Base-by-base conservation (phyloP, 2,797 vertebrate species). In the Sebastes steindachneri region DNA sequence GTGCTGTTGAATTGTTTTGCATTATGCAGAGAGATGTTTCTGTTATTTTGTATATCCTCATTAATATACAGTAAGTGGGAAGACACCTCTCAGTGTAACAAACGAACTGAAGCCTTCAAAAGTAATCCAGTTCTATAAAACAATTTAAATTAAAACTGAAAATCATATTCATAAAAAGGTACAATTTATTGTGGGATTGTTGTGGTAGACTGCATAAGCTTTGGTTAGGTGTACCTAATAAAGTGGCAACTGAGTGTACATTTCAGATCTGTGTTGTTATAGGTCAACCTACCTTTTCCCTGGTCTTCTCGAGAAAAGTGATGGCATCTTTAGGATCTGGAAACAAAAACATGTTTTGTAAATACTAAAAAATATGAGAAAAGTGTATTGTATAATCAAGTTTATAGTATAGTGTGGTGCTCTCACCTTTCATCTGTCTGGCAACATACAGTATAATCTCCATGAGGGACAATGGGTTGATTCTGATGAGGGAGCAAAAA, bases 381-480 rank as follows among this genome's bases (percentile, higher is more conserved):
- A 48, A 48, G 15, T 15, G 41, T 48, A 48, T 48, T 48, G 41
- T 12, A 9, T 48, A 48, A 48, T 48, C 1, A 8, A 48, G 45
- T 48, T 19, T 15, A 48, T 19, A 48, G 14, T 48, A 19, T 48
- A 41, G 37, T 41, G 0, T 14, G 17, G 4, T 11, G 15, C 25
- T 51, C 83, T 81, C 83, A 99, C 98, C 98, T 88, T 97, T 90
- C 96, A 99, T 99, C 93, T 98, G 98, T 60, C 97, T 94, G 62
- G 97, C 96, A 7, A 99, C 98, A 1, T 97, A 97, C 28, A 99
- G 96, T 68, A 99, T 97, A 57, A 99, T 99, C 92, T 99, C 98
- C 73, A 99, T 96, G 83, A 99, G 95, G 23, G 98, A 99, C 93
- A 99, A 75, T 1, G 98, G 98, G 74, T 99, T 99, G 93, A 99